Conservation (phyloP, 2,888 invertebrate species). For the Drosophila suboccidentalis region DNA sequence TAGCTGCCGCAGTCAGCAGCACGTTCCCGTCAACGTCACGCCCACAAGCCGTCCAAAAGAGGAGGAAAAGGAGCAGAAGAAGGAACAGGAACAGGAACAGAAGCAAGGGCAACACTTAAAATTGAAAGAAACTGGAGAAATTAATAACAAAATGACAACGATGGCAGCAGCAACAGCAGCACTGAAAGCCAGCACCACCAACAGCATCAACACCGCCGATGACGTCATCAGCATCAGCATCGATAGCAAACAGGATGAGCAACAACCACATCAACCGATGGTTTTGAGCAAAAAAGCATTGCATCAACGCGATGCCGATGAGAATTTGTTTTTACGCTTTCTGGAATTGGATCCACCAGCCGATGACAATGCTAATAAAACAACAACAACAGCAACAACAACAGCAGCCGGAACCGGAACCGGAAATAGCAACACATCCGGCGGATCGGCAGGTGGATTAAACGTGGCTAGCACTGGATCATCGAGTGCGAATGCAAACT, state of each 20-base stretch:
- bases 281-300: slow-evolving; percentile 87
- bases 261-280: slow-evolving; percentile 68
- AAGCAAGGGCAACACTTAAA: slow-evolving; percentile 10
- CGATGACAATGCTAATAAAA: slow-evolving; percentile 86
- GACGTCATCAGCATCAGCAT: slow-evolving; percentile 84
- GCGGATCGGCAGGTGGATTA: not conserved
- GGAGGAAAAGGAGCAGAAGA: slow-evolving; percentile 16
- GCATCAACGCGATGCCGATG: slow-evolving; percentile 89
- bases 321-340: slow-evolving; percentile 91
- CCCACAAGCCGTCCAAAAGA: slow-evolving; percentile 47
- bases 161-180: slow-evolving; percentile 44
- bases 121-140: not conserved
- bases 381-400: slow-evolving; percentile 26
- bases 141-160: slow-evolving; percentile 27
- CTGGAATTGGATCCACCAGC: slow-evolving; percentile 91
- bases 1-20: slow-evolving; percentile 69
- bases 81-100: slow-evolving; percentile 1
- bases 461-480: slow-evolving; percentile 3
- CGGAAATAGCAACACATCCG: slow-evolving; percentile 4
- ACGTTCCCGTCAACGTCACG: slow-evolving; percentile 35
- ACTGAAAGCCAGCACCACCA: slow-evolving; percentile 79
- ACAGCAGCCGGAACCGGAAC: not conserved
- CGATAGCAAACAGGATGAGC: slow-evolving; percentile 74
- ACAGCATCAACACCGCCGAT: slow-evolving; percentile 44
- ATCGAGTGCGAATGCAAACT: slow-evolving; percentile 47